Percentiles rank a stretch among this genome's conserved stretches.
Conservation (phyloP, 2,113 vertebrate species). For the Caracal caracal region DNA sequence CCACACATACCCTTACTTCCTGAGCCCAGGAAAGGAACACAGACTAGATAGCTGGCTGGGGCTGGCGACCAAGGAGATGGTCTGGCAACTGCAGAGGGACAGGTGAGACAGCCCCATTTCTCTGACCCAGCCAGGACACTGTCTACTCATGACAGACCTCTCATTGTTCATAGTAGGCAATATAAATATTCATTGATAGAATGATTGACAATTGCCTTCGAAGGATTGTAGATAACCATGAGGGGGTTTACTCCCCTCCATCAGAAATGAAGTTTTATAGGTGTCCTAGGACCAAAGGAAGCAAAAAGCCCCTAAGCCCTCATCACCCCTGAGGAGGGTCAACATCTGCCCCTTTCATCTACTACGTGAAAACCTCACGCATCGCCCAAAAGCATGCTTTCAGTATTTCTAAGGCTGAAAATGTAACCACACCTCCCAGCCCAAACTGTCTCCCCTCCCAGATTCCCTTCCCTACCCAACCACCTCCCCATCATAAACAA, state of each 20-base stretch:
- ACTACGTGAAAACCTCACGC: conserved; percentile 31
- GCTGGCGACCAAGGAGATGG: not conserved
- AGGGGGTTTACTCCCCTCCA: not conserved
- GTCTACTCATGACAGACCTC: not conserved
- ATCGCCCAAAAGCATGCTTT: conserved; percentile 72
- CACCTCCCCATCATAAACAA: conserved; percentile 64
- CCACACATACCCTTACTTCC: not conserved
- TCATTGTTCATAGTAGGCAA: not conserved
- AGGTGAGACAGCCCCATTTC: not conserved
- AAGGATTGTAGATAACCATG: not conserved
- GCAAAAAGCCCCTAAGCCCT: not conserved
- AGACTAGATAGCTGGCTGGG: not conserved
- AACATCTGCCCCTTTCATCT: not conserved
- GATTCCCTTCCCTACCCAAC: conserved; percentile 49
- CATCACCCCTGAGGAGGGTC: not conserved
- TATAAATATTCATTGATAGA: not conserved
- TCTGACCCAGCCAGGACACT: not conserved
- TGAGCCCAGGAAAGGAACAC: conserved; percentile 59
- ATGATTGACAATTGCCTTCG: not conserved
- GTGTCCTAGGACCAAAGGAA: conserved; percentile 10
- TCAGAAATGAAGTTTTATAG: not conserved
- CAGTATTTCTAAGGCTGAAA: conserved; percentile 45
- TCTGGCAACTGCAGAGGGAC: not conserved
- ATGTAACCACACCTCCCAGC: not conserved
- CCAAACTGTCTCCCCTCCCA: conserved; percentile 2